Evolutionary conservation across 2,797 vertebrate species (phyloP).

Genomic region (Jordanella pulchra): DNA sequence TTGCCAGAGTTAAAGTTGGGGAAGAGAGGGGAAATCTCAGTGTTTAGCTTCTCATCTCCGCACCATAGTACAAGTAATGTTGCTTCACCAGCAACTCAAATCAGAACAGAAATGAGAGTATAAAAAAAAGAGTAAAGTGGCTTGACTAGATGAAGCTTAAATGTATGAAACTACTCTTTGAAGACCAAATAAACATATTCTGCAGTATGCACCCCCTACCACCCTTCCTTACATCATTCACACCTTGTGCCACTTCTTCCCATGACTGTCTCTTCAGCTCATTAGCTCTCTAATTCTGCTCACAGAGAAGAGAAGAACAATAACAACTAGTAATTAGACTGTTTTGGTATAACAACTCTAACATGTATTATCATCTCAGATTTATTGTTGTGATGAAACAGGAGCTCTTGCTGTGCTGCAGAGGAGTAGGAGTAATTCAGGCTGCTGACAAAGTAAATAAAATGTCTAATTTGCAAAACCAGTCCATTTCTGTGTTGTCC

Average conservation of each 20-base stretch:
- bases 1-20: constrained; percentile 60
- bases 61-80: constrained; percentile 90
- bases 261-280: constrained; percentile 94
- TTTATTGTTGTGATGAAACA: background rate
- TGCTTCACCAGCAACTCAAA: constrained; percentile 81
- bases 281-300: constrained; percentile 91
- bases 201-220: constrained; percentile 89
- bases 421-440: background rate
- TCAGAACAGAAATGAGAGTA: background rate
- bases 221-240: constrained; percentile 90
- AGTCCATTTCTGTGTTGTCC: background rate
- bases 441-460: constrained; percentile 1
- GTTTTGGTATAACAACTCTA: constrained; percentile 3
- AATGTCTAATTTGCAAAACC: constrained; percentile 2
- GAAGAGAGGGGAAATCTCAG: constrained; percentile 80
- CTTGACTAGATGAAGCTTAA: background rate
- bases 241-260: constrained; percentile 93
- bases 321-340: constrained; percentile 5
- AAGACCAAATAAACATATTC: constrained; percentile 73
- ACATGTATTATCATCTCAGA: background rate
- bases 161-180: background rate
- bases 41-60: constrained; percentile 89
- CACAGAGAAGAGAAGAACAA: constrained; percentile 15
- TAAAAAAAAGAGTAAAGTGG: background rate
- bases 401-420: constrained; percentile 4